phyloP scores from a whole-genome alignment of 2,888 invertebrate genomes.

The Agrotis ipsilon region DNA sequence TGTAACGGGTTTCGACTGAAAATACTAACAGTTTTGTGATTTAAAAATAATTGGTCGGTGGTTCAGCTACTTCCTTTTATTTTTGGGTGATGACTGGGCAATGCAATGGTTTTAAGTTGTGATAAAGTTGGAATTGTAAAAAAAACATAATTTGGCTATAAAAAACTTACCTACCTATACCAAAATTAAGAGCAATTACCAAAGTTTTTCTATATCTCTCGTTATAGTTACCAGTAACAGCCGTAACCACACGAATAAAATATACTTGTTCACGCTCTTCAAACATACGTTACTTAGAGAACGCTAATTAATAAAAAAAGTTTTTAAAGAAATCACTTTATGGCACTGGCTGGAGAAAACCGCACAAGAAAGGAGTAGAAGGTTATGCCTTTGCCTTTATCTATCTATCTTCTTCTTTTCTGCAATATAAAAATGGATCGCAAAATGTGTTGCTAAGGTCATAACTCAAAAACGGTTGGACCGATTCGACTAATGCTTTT shows the following conservation, averaged over 20 bases:
- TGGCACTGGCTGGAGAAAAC: too few species aligned
- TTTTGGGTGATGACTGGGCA: constrained; percentile 9
- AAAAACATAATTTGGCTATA: constrained; percentile 31
- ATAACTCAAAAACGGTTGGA: too few species aligned
- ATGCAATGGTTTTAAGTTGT: constrained; percentile 4
- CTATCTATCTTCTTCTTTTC: too few species aligned
- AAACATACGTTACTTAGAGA: not conserved
- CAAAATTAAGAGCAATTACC: constrained; percentile 12
- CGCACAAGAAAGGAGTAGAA: too few species aligned
- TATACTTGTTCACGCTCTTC: not conserved
- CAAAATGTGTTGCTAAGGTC: too few species aligned
- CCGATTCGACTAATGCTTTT: too few species aligned
- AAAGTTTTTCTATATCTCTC: not conserved
- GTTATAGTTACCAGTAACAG: too few species aligned
- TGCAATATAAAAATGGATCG: too few species aligned
- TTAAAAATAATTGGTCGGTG: constrained; percentile 28
- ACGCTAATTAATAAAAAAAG: too few species aligned
- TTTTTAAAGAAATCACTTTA: too few species aligned
- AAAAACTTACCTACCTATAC: not conserved
- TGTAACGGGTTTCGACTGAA: constrained; percentile 27
- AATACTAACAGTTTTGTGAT: constrained; percentile 9
- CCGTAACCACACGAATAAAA: not conserved
- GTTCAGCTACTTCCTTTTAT: constrained; percentile 16
- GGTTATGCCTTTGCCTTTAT: too few species aligned
- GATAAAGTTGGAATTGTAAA: constrained; percentile 11